Percentiles rank a stretch among this genome's conserved stretches.
phyloP scores from a whole-genome alignment of 2,888 invertebrate species.

The Chrysotoxum bicinctum region DNA sequence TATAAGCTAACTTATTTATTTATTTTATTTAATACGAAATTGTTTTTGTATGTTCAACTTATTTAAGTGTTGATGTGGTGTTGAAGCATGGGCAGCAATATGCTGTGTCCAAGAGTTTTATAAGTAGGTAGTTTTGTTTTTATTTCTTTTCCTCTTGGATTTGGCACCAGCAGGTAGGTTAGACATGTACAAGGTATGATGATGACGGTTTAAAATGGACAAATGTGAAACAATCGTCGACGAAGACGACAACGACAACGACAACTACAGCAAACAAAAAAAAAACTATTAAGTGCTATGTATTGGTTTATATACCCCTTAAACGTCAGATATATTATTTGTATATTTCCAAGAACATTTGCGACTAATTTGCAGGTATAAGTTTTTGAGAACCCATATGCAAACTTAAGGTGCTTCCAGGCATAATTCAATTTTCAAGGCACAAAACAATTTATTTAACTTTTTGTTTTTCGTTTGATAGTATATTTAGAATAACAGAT shows the following conservation, averaged over 20 bases:
- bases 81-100: conserved; percentile 33
- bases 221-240: conserved; percentile 60
- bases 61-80: conserved; percentile 66
- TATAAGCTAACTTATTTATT: conserved; percentile 69
- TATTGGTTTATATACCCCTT: conserved; percentile 54
- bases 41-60: conserved; percentile 67
- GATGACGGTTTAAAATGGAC: conserved; percentile 58
- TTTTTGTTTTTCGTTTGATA: background rate
- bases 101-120: conserved; percentile 47
- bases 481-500: background rate
- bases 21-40: conserved; percentile 71
- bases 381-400: conserved; percentile 53
- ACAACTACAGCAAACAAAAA: background rate
- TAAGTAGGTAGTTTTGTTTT: background rate
- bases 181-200: conserved; percentile 44
- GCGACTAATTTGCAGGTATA: conserved; percentile 69
- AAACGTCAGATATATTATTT: conserved; percentile 26
- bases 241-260: background rate
- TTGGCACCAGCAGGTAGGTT: conserved; percentile 20
- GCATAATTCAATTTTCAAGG: background rate
- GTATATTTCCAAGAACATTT: conserved; percentile 55
- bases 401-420: conserved; percentile 24
- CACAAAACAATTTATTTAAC: background rate
- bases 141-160: conserved; percentile 4
- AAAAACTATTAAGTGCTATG: conserved; percentile 28